Percentiles rank a stretch among this genome's conserved stretches.
Conservation (phyloP, 1,140 invertebrate species). For the Apis cerana region DNA sequence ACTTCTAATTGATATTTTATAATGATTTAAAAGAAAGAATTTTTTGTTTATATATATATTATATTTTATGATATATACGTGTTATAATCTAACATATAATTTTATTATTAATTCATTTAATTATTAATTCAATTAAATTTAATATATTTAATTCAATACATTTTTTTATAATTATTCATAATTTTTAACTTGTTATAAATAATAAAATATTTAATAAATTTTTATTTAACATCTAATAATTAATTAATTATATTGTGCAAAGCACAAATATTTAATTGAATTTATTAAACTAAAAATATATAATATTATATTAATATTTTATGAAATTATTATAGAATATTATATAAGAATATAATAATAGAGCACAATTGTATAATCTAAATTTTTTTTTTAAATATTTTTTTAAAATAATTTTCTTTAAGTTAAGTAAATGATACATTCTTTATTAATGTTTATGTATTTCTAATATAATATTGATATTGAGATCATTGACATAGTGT, state of each 20-base stretch:
- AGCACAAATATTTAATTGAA: constrained; percentile 5
- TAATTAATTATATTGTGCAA: not conserved
- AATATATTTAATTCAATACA: not conserved
- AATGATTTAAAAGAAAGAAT: not conserved
- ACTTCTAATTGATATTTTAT: constrained; percentile 3
- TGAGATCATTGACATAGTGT: not conserved
- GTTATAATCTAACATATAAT: not conserved
- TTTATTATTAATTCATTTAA: not conserved
- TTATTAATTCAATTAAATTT: no score
- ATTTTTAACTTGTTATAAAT: not conserved
- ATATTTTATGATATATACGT: not conserved
- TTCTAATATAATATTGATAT: not conserved
- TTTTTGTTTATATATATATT: not conserved
- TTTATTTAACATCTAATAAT: not conserved
- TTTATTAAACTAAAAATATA: not conserved
- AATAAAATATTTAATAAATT: not conserved
- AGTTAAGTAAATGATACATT: not conserved
- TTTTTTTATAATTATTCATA: not conserved
- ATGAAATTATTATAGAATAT: constrained; percentile 13
- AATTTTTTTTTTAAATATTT: not conserved
- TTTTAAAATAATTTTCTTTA: constrained; percentile 17
- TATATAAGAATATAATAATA: constrained; percentile 4
- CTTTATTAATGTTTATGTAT: constrained; percentile 8
- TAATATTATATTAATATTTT: not conserved
- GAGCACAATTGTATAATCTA: constrained; percentile 2